Base-by-base conservation (phyloP, 2,113 vertebrate species). In the Burhinus oedicnemus region DNA sequence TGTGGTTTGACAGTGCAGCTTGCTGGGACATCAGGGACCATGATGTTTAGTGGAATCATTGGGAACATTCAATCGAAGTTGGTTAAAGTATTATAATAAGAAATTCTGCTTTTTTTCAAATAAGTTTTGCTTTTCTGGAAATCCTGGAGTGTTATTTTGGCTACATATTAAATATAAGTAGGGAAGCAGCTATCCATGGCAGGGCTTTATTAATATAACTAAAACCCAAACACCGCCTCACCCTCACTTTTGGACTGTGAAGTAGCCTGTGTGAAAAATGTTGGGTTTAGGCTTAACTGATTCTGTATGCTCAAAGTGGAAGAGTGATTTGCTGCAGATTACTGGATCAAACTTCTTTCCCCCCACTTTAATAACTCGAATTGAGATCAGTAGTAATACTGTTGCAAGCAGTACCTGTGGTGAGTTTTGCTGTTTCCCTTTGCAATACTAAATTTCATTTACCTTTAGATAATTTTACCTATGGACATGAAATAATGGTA, bases 21-120 rank as follows among this genome's bases (percentile, higher is more conserved):
- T 0, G 0, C 21, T 78, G 72, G 25, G 51, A 36, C 18, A 36
- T 45, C 17, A 42, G 75, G n/a, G 61, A 25, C 27, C 1, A 2
- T 44, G 30, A 21, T 25, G 19, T 62, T 80, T 25, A 15, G 0
- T 75, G 36, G 44, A 62, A 66, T 66, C 4, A 27, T 8, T 70
- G 15, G 9, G 36, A 71, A 21, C 34, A 34, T 49, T 84, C 13
- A 32, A 2, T 30, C 1, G 4, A 34, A 51, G 7, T 5, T 62
- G 11, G 8, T 66, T 70, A 0, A 60, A 77, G 12, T 54, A 19
- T 55, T 61, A 11, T 5, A 69, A 36, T 15, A 30, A 20, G 27
- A 76, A 51, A 40, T 55, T 38, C 45, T 68, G 18, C 8, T 27
- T 58, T 49, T 68, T 55, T 62, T 30, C 11, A 29, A 55, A 60